These are phyloP conservation scores for Sinocyclocheilus anshuiensis DNA, from an alignment of 2,113 vertebrate species.

Conservation along the genomic window DNA sequence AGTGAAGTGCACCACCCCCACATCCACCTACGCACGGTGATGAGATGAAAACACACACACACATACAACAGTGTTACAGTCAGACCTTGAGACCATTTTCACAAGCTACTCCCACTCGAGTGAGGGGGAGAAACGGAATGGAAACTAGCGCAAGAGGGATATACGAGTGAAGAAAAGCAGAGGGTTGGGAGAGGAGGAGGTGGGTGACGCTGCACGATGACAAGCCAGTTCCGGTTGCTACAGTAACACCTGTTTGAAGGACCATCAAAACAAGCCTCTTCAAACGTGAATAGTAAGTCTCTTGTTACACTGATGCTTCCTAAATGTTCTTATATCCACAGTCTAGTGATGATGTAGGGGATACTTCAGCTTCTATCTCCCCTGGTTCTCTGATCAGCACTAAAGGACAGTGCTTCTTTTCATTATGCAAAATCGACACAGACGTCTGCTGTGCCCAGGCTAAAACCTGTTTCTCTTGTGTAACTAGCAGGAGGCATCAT, in stretches of 20 bases:
- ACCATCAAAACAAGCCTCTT: conserved; percentile 65
- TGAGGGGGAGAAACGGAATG: conserved; percentile 49
- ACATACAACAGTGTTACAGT: conserved; percentile 39
- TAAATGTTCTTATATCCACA: conserved; percentile 34
- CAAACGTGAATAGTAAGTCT: conserved; percentile 46
- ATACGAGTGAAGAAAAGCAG: conserved; percentile 39
- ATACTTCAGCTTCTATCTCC: conserved; percentile 15
- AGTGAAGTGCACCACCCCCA: conserved; percentile 90
- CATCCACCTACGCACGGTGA: conserved; percentile 83
- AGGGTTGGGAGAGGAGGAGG: conserved; percentile 49
- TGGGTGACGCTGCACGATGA: conserved; percentile 72
- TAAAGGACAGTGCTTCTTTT: conserved; percentile 52
- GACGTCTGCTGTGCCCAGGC: neutral
- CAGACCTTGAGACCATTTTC: conserved; percentile 37
- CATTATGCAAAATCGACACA: conserved; percentile 43
- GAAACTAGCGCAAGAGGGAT: conserved; percentile 12
- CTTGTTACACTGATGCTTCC: conserved; percentile 42
- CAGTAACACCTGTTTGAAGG: conserved; percentile 80
- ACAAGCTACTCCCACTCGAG: neutral
- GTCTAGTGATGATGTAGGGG: neutral
- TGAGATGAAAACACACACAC: conserved; percentile 18
- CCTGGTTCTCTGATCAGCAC: conserved; percentile 54
- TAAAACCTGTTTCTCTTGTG: conserved; percentile 33
- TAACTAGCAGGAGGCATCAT: neutral
- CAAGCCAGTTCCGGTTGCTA: conserved; percentile 74